Percentiles rank a stretch among this genome's conserved stretches.
Evolutionary conservation across 1,140 invertebrate species (phyloP).

Genomic region (Anagrus nilaparvatae): DNA sequence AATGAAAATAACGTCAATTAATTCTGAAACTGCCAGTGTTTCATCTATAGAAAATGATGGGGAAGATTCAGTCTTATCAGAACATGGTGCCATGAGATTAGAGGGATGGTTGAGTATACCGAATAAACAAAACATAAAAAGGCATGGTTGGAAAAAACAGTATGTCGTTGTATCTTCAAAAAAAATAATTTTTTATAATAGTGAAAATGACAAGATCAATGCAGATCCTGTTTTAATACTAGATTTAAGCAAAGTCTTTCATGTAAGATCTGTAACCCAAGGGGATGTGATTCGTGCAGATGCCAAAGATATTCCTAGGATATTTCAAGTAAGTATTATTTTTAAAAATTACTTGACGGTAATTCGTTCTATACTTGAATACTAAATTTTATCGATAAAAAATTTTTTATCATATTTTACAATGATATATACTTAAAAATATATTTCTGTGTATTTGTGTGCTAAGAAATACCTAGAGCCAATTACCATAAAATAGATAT

Average conservation of each 20-base stretch:
- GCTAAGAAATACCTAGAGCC: no score
- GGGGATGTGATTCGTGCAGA: constrained; percentile 97
- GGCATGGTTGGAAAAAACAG: constrained; percentile 94
- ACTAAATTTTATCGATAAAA: no score
- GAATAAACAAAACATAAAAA: constrained; percentile 88
- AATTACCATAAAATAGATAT: no score
- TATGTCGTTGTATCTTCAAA: constrained; percentile 94
- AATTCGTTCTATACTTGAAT: no score
- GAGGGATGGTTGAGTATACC: constrained; percentile 95
- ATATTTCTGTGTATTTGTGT: no score
- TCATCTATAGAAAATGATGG: constrained; percentile 82
- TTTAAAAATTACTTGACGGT: constrained; percentile 4
- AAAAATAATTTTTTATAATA: constrained; percentile 97
- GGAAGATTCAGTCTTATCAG: constrained; percentile 57
- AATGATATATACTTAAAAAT: no score
- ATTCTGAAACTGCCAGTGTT: constrained; percentile 80
- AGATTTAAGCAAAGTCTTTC: constrained; percentile 97
- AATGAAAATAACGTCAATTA: constrained; percentile 64
- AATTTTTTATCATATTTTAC: no score
- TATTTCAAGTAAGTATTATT: constrained; percentile 96
- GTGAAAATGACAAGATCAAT: constrained; percentile 88
- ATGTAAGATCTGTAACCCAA: constrained; percentile 95
- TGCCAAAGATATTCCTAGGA: constrained; percentile 97
- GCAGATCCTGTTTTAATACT: constrained; percentile 89
- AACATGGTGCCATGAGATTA: constrained; percentile 46